Percentiles rank a stretch among this genome's conserved stretches.
Evolutionary conservation across 2,888 invertebrate species (phyloP).

Genomic region (Falcaria lacertinaria): DNA sequence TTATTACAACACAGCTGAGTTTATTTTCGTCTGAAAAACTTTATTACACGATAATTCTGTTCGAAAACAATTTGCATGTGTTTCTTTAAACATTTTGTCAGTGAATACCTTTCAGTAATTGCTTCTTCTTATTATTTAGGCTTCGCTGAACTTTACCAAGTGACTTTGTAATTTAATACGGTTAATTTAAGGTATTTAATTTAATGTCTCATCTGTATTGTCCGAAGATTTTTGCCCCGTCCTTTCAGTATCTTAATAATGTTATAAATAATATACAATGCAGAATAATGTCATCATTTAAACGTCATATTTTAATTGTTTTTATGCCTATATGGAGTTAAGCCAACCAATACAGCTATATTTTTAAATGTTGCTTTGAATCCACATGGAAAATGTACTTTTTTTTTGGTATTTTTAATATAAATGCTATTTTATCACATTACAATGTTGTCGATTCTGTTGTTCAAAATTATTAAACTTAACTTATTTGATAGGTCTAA

Average conservation of each 20-base stretch:
- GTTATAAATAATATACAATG: constrained; percentile 33
- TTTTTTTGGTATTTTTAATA: too few species aligned
- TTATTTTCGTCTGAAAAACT: constrained; percentile 14
- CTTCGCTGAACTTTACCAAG: constrained; percentile 51
- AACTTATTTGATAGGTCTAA: too few species aligned
- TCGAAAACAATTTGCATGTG: constrained; percentile 36
- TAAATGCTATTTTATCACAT: too few species aligned
- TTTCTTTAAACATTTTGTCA: constrained; percentile 21
- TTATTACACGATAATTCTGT: constrained; percentile 10
- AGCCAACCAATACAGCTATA: too few species aligned
- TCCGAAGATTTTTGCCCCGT: constrained; percentile 60
- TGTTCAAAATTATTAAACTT: too few species aligned
- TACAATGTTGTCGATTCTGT: too few species aligned
- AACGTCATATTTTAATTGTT: too few species aligned
- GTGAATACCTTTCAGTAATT: constrained; percentile 31
- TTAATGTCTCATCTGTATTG: constrained; percentile 39
- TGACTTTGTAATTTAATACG: constrained; percentile 9
- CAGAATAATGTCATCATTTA: constrained; percentile 32
- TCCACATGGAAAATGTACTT: too few species aligned
- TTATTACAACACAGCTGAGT: constrained; percentile 20
- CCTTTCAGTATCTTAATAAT: constrained; percentile 25
- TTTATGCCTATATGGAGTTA: too few species aligned
- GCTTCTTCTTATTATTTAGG: constrained; percentile 75
- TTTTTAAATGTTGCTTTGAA: too few species aligned
- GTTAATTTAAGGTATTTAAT: not conserved